Evolutionary conservation across 2,888 invertebrate species (phyloP).

Genomic region (Drosophila anomalata): DNA sequence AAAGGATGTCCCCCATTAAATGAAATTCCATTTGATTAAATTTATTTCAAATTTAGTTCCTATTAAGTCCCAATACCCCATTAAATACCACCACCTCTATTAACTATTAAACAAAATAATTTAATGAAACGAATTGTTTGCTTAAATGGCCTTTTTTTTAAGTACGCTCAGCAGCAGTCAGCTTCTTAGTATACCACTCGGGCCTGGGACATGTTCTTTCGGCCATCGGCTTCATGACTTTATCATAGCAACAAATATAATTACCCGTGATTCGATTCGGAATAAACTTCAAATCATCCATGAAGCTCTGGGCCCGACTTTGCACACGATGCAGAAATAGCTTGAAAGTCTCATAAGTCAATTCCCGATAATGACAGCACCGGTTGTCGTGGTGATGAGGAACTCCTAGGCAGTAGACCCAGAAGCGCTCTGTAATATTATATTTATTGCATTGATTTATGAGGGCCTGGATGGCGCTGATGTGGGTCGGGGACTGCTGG

Average conservation of each 20-base stretch:
- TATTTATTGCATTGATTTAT: not conserved
- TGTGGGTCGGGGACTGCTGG: not conserved
- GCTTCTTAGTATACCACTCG: not conserved
- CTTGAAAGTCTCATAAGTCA: slow-evolving; percentile 38
- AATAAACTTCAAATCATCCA: slow-evolving; percentile 2
- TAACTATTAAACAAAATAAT: too few relatives aligned
- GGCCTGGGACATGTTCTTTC: not conserved
- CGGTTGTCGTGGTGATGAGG: slow-evolving; percentile 43
- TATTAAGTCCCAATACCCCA: too few relatives aligned
- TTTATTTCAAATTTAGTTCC: too few relatives aligned
- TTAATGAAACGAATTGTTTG: too few relatives aligned
- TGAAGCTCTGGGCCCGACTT: not conserved
- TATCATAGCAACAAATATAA: slow-evolving; percentile 47
- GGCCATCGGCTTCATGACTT: slow-evolving; percentile 10
- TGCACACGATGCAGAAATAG: slow-evolving; percentile 25
- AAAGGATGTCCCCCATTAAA: too few relatives aligned
- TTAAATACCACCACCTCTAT: too few relatives aligned
- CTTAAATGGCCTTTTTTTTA: too few relatives aligned
- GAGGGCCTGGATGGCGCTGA: not conserved
- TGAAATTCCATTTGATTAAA: too few relatives aligned
- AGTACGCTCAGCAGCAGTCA: too few relatives aligned
- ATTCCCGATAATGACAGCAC: slow-evolving; percentile 16
- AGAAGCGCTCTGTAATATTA: slow-evolving; percentile 23
- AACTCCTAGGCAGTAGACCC: slow-evolving; percentile 42
- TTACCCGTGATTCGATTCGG: slow-evolving; percentile 21